Evolutionary conservation across 2,888 invertebrate species (phyloP).

Genomic region (Artemia sp.): DNA sequence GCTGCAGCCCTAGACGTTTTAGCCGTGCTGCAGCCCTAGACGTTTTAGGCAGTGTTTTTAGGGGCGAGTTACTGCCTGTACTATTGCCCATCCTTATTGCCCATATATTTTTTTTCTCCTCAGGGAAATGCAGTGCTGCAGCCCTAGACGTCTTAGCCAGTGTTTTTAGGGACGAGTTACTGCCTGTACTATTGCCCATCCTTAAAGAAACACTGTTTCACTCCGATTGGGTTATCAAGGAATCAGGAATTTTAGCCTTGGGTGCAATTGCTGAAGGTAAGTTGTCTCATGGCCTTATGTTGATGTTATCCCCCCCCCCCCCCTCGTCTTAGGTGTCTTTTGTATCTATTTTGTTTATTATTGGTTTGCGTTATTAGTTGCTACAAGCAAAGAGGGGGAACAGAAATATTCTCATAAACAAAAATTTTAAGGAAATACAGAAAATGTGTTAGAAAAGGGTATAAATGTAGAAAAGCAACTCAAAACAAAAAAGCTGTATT

Average conservation of each 20-base stretch:
- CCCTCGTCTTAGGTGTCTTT: no score
- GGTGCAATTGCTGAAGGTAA: slow-evolving; percentile 62
- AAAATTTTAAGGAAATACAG: no score
- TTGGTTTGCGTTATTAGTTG: no score
- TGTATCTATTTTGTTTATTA: no score
- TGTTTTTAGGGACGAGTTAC: slow-evolving; percentile 83
- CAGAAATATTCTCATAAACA: no score
- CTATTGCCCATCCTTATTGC: neutral
- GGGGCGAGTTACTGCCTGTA: neutral
- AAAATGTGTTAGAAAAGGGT: no score
- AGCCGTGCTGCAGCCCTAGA: slow-evolving; percentile 39
- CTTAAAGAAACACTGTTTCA: slow-evolving; percentile 91
- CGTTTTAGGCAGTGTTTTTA: neutral
- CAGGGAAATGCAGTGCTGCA: slow-evolving; percentile 91
- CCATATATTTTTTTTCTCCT: slow-evolving; percentile 19
- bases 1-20: slow-evolving; percentile 94
- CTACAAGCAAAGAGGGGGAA: no score
- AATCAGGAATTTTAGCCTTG: slow-evolving; percentile 76
- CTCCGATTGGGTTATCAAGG: slow-evolving; percentile 89
- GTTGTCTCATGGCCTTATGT: neutral
- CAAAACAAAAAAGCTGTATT: no score
- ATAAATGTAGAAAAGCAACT: no score
- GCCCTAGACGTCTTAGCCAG: slow-evolving; percentile 91
- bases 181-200: slow-evolving; percentile 85
- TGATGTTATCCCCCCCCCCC: no score